Evolutionary conservation across 23 tunicate genomes (phyloP), one percentile per base, ranked within the genome.

Genomic region (Corella eumyota): DNA sequence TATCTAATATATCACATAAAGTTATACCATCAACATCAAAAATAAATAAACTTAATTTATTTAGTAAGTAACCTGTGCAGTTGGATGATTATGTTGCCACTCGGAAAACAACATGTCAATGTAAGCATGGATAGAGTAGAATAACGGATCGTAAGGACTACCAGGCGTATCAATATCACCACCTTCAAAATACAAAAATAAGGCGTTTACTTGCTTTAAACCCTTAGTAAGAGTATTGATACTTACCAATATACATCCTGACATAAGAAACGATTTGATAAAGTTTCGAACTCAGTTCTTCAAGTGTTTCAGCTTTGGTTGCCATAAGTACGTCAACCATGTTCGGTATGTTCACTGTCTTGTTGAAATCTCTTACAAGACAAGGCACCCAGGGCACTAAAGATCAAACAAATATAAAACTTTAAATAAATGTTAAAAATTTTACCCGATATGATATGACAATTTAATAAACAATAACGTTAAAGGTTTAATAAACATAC

Each of bases 81-180:
- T 67, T 2, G 73, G 90, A 37, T 80, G 73, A 24, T 38, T 65
- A 30, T 62, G 32, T 62, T 84, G 94, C 94, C 94, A 84, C 34
- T 63, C 65, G 60, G 66, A 11, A 53, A 75, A 84, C 34, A 84
- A 11, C 47, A 69, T 28, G 52, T 84, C 94, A 46, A 84, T 63
- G 40, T 34, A 84, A 6, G 94, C 94, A 69, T 84, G 81, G 17
- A 84, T 56, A 1, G 83, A 30, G 52, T 69, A 84, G 32, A 84
- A 84, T 45, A 84, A 25, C n/a, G 94, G 94, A 64, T 84, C 94
- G 48, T 84, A 75, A 22, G 94, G 83, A 61, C 72, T 25, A 5
- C 62, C 19, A 1, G 94, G 59, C 22, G 73, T 69, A 11, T 67
- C 69, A 72, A 68, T 75, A 56, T 84, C 94, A 1, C 94, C 94